Evolutionary conservation across 2,888 invertebrate species (phyloP).

Genomic region (Mythimna vitellina): DNA sequence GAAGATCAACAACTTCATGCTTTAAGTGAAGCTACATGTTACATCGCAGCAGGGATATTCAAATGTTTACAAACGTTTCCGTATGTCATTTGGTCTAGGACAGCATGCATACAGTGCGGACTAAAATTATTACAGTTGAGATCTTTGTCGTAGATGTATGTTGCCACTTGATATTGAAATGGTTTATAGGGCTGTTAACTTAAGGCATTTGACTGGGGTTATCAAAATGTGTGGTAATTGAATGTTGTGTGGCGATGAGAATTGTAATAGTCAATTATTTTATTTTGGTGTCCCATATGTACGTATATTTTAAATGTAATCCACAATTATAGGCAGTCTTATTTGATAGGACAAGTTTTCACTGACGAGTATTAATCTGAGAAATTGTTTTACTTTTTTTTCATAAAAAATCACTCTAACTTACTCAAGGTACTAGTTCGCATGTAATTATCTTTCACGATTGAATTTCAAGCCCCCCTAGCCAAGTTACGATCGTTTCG

Average conservation of each 20-base stretch:
- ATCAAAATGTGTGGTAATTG: background rate
- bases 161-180: slow-evolving; percentile 37
- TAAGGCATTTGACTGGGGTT: background rate
- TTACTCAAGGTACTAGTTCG: too few species aligned
- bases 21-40: background rate
- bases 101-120: slow-evolving; percentile 52
- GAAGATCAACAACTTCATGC: background rate
- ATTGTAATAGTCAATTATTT: background rate
- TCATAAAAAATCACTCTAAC: too few species aligned
- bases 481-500: too few species aligned
- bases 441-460: too few species aligned
- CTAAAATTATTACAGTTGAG: slow-evolving; percentile 59
- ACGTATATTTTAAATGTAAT: too few species aligned
- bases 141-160: slow-evolving; percentile 49
- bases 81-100: slow-evolving; percentile 7
- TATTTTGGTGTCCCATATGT: background rate
- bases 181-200: slow-evolving; percentile 18
- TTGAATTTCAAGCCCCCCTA: too few species aligned
- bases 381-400: too few species aligned
- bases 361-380: too few species aligned
- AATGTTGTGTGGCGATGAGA: background rate
- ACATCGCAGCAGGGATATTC: background rate
- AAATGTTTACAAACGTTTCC: background rate
- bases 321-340: background rate
- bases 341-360: background rate